These are phyloP conservation scores for Drosophila recens DNA, from an alignment of 2,888 invertebrate species.

Conservation along the genomic window DNA sequence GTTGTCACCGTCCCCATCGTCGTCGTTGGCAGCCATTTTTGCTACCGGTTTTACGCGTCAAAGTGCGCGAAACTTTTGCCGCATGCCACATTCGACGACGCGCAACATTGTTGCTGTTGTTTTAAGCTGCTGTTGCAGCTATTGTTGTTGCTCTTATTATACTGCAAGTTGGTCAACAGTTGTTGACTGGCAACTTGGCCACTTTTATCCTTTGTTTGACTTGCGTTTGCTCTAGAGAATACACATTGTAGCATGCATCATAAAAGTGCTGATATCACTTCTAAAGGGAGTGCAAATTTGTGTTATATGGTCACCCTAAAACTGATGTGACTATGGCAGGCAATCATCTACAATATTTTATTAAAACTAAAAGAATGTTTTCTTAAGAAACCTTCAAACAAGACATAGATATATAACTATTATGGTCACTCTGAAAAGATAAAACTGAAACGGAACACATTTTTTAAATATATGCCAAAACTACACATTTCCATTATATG, in stretches of 20 bases:
- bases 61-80: slow-evolving; percentile 78
- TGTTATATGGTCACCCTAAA: background rate
- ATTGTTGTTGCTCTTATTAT: slow-evolving; percentile 21
- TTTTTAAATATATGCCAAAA: background rate
- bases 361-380: too few species aligned
- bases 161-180: slow-evolving; percentile 21
- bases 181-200: slow-evolving; percentile 24
- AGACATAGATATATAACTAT: too few species aligned
- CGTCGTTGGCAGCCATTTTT: slow-evolving; percentile 67
- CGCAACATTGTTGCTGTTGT: slow-evolving; percentile 44
- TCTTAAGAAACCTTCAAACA: too few species aligned
- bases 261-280: background rate
- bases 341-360: too few species aligned
- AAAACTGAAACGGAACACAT: too few species aligned
- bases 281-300: background rate
- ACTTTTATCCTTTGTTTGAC: slow-evolving; percentile 31
- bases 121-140: slow-evolving; percentile 28
- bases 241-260: background rate
- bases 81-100: slow-evolving; percentile 61
- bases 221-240: slow-evolving; percentile 9
- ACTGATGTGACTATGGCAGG: background rate
- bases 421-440: too few species aligned
- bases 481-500: background rate
- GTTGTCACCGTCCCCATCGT: slow-evolving; percentile 21
- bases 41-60: slow-evolving; percentile 80